Evolutionary conservation across 2,888 invertebrate genomes (phyloP), one percentile per base, ranked within the genome.

Genomic region (Shargacucullia verbasci): DNA sequence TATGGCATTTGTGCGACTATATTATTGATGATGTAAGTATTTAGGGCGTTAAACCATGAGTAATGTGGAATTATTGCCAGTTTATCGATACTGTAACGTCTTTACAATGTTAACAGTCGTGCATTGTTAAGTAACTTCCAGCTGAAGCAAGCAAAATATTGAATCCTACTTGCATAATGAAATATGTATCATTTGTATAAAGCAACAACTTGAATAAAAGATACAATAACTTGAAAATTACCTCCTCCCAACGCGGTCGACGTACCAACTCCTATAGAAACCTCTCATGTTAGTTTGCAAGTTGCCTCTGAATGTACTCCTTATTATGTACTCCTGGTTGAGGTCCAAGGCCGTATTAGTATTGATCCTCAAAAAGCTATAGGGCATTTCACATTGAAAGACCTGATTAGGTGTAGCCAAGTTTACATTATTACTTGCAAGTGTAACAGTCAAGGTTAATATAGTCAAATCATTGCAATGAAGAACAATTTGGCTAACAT

Each of bases 221-320:
- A 15, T 0, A 12, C 11, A 3, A 27, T 4, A n/a, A n/a, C n/a
- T n/a, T n/a, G 10, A 15, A 11, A 15, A 14, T 33, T 65, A 89
- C 91, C 89, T 90, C 64, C 94, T 95, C 68, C 95, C 92, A 61
- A 95, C 95, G 49, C 90, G 92, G 63, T 95, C 95, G 39, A 87
- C 89, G 84, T 97, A 97, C 70, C 96, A 97, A 87, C 97, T 97
- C 70, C 97, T 95, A 83, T 97, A 98, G 84, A 98, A 97, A 15
- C 98, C 98, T 86, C 96, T 95, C 84, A 98, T 94, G 62, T 95
- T 94, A 63, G 96, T 95, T 85, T 96, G 96, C 33, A 98, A 89
- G 47, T 94, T 91, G 0, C 97, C 98, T 25, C 87, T 89, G 79
- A 96, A 98, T 37, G 92, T 94, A 47, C 97, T 95, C 56, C 87